Percentiles rank a stretch among this genome's conserved stretches.
These are phyloP conservation scores for Sarcophaga bullata DNA, from an alignment of 1,140 invertebrate species.

Conservation along the genomic window DNA sequence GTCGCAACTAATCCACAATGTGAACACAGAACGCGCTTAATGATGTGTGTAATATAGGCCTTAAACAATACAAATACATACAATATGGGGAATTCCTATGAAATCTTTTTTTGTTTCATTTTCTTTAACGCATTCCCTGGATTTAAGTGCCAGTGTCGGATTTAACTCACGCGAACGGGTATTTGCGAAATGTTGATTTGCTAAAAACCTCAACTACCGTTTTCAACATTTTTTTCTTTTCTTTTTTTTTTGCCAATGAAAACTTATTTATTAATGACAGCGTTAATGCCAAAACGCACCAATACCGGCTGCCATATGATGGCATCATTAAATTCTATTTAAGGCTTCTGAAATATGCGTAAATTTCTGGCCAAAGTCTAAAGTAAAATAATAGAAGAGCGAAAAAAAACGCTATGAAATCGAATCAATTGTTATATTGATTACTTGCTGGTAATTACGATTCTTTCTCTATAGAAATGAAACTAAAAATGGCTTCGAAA, in stretches of 20 bases:
- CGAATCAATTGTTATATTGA: neutral
- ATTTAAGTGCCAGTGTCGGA: too few species aligned
- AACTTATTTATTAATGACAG: neutral
- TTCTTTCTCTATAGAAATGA: neutral
- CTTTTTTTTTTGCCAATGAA: slow-evolving; percentile 7
- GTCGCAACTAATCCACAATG: neutral
- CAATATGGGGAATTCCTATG: neutral
- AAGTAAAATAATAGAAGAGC: neutral
- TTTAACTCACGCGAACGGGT: neutral
- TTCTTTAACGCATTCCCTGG: too few species aligned
- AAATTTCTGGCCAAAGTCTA: neutral
- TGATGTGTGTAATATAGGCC: slow-evolving; percentile 29
- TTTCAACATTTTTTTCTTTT: neutral
- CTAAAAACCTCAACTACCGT: slow-evolving; percentile 15
- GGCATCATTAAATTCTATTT: slow-evolving; percentile 16
- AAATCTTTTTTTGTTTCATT: too few species aligned
- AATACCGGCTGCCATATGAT: neutral
- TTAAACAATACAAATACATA: neutral
- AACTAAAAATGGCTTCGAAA: slow-evolving; percentile 11
- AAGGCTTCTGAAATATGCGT: neutral
- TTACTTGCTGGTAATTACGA: neutral
- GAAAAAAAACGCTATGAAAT: neutral
- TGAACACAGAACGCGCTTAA: slow-evolving; percentile 28
- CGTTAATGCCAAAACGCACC: too few species aligned
- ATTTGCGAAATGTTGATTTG: too few species aligned